phyloP scores from a whole-genome alignment of 2,888 invertebrate genomes.

The Sericinus montela region DNA sequence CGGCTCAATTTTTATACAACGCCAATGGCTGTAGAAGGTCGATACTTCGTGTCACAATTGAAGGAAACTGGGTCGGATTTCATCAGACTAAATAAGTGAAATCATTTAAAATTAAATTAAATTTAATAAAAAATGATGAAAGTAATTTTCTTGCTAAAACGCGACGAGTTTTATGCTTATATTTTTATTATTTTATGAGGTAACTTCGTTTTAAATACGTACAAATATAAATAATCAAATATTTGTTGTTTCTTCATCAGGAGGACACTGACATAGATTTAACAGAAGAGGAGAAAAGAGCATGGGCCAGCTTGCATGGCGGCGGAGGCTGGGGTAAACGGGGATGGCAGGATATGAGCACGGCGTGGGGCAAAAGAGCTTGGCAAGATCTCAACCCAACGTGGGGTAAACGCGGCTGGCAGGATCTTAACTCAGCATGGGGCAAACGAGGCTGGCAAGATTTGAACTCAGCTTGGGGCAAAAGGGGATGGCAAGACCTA shows the following conservation, averaged over 20 bases:
- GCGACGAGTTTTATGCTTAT: no score
- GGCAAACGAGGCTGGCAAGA: constrained; percentile 82
- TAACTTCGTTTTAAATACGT: no score
- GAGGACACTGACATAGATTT: constrained; percentile 65
- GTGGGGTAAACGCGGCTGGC: constrained; percentile 78
- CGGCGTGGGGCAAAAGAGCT: constrained; percentile 76
- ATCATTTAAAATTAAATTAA: no score
- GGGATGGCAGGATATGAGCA: constrained; percentile 74
- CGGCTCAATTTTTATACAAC: no score
- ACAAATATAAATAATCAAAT: neutral
- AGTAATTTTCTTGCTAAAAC: no score
- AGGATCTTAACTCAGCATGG: constrained; percentile 69
- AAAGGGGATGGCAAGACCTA: constrained; percentile 78
- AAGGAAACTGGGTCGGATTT: no score
- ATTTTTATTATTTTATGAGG: no score
- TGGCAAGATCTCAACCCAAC: constrained; percentile 79
- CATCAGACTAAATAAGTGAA: no score
- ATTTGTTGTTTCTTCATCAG: constrained; percentile 34
- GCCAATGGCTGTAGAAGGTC: no score
- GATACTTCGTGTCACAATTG: no score
- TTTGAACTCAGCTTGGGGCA: constrained; percentile 78
- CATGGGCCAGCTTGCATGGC: constrained; percentile 79
- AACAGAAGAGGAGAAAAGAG: constrained; percentile 79
- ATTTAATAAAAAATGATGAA: no score
- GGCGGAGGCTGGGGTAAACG: constrained; percentile 79